Evolutionary conservation across 2,888 invertebrate species (phyloP), one percentile per base, ranked within the genome.

Genomic region (Drosophila anomalata): DNA sequence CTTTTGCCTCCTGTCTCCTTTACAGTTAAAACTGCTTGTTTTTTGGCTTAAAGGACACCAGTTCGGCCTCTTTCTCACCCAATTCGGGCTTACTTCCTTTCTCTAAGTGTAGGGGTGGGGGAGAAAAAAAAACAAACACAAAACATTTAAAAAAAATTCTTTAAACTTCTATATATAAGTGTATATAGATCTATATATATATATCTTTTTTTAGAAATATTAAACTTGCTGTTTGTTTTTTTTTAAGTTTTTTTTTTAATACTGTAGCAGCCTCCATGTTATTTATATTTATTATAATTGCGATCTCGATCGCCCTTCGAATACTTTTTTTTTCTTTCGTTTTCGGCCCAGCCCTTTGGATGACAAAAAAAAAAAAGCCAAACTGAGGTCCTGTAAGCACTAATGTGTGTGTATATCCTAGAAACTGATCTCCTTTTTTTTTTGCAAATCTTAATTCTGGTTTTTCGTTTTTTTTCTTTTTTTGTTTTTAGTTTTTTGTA

Each of bases 261-360:
- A 89, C 89, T 89, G 89, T 89, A 85, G 89, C 89, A 89, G 89
- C 89, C 89, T 89, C 89, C 87, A 78, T 89, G 68, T 75, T 73
- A 56, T 61, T 47, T 62, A 59, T 47, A 68, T 63, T 36, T 63
- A 56, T 46, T 70, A 55, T 61, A 68, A 53, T 29, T 44, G 29
- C 50, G 50, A 42, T 58, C 52, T 24, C 24, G 12, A 48, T 57
- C 39, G 36, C 39, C 39, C 24, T 17, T 54, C 29, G 36, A 69
- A 68, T 69, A 62, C 56, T 66, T 48, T 42, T 7, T 41, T 17
- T 24, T 24, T 2, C 8, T 29, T 29, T 17, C 17, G 17, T 17
- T 17, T 29, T 29, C 26, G 8, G 2, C 9, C 44, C 20, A 44
- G 20, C 20, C 44, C 44, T 20, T 22, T 0, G 20, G 22, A 29